Evolutionary conservation across 1,140 invertebrate genomes (phyloP), one percentile per base, ranked within the genome.

Genomic region (Steinernema khuongi): DNA sequence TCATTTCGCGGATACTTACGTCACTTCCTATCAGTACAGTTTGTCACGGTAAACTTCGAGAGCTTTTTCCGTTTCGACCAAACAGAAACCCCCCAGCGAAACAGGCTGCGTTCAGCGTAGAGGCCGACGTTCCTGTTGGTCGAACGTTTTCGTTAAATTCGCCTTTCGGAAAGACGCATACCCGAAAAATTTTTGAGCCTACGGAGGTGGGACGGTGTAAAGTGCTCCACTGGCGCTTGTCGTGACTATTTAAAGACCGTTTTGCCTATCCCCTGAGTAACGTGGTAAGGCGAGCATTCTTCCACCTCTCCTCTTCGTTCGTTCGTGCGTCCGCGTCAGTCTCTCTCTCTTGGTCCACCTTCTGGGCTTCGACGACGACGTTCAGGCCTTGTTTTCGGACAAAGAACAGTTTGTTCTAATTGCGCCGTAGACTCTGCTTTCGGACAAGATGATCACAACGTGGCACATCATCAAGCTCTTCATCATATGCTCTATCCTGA

Each of bases 401-500:
- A 41, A n/a, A 41, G 36, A 41, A 41, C 36, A 41, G n/a, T 41
- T 41, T n/a, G 36, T 41, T 41, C 36, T 41, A 7, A 41, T 7
- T 41, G 36, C 7, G n/a, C 7, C 36, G n/a, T 41, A 7, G 7
- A n/a, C 7, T n/a, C 36, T n/a, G 19, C 2, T 14, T 22, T 60
- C 7, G 11, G 14, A 2, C 19, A 22, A 11, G 4, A 72, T 72
- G 71, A 72, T 72, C 1, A 26, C 67, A 43, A 72, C 22, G 14
- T 22, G 26, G 43, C n/a, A 67, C 41, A 70, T 79, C 11, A 18
- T 74, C 11, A 77, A 41, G 18, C 75, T 80, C 7, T 72, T 80
- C 28, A 60, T 41, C 2, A 77, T 80, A 19, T 80, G 77, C 67
- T 75, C 70, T n/a, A 70, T 70, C 1, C 79, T 80, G 26, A 74